Conservation (phyloP, 1,140 invertebrate genomes). For the Oreohelix idahoensis region DNA sequence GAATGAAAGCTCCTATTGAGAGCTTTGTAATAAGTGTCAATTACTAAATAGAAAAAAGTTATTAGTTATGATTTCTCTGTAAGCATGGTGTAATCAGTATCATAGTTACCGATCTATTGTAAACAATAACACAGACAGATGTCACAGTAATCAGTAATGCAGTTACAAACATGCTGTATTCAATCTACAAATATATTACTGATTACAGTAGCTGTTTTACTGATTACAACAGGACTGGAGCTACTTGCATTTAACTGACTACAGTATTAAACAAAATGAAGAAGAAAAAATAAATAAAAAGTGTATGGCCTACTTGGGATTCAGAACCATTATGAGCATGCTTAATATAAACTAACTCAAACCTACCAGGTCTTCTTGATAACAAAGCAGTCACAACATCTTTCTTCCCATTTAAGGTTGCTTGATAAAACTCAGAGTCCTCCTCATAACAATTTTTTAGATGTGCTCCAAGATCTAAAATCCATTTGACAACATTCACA, state of each 20-base stretch:
- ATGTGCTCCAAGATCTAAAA: slow-evolving; percentile 9
- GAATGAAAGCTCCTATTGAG: too few relatives aligned
- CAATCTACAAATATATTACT: too few relatives aligned
- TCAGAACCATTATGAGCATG: background rate
- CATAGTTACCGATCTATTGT: too few relatives aligned
- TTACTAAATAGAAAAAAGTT: too few relatives aligned
- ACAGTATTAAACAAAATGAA: background rate
- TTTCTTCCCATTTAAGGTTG: background rate
- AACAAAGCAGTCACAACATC: background rate
- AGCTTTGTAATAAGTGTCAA: too few relatives aligned
- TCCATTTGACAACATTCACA: background rate
- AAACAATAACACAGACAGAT: too few relatives aligned
- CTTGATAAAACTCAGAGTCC: slow-evolving; percentile 23
- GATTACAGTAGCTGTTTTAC: too few relatives aligned
- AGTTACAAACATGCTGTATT: too few relatives aligned
- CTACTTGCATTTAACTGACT: background rate
- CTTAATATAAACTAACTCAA: background rate
- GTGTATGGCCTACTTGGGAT: background rate
- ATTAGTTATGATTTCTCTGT: too few relatives aligned
- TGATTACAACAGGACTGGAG: too few relatives aligned
- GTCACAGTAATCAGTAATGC: too few relatives aligned
- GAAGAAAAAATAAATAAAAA: background rate
- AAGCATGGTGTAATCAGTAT: too few relatives aligned
- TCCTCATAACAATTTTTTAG: background rate
- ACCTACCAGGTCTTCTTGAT: background rate